Conservation (phyloP, 1,140 invertebrate genomes). For the Drosophila grimshawi region DNA sequence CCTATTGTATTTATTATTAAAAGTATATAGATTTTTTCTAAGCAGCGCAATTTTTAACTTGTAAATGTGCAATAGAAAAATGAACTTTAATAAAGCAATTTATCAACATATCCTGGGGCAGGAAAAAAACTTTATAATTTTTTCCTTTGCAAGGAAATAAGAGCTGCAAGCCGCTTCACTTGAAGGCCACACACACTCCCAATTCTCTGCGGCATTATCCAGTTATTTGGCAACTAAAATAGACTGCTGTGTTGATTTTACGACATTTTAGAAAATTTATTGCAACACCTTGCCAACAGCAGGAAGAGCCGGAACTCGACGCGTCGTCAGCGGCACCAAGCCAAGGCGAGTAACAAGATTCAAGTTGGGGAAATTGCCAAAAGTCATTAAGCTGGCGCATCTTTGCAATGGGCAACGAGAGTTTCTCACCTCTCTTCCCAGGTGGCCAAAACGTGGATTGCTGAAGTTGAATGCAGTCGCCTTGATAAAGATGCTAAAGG, state of each 20-base stretch:
- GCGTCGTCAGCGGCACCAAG: conserved; percentile 1
- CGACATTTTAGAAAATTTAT: conserved; percentile 66
- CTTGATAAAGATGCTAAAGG: conserved; percentile 18
- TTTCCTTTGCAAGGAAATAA: background rate
- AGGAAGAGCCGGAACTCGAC: conserved; percentile 38
- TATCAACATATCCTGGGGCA: background rate
- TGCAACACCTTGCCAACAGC: conserved; percentile 39
- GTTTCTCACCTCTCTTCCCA: conserved; percentile 40
- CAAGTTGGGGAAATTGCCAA: conserved; percentile 73
- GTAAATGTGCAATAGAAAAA: too few species aligned
- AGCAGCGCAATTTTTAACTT: too few species aligned
- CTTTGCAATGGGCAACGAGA: conserved; percentile 57
- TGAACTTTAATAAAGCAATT: background rate
- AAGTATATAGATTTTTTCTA: too few species aligned
- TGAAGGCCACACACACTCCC: background rate
- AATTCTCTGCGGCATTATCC: conserved; percentile 11
- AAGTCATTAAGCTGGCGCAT: conserved; percentile 75
- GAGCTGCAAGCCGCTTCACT: background rate
- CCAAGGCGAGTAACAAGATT: conserved; percentile 33
- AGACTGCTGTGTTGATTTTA: conserved; percentile 51
- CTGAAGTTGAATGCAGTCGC: conserved; percentile 8
- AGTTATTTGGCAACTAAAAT: conserved; percentile 42
- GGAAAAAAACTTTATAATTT: background rate
- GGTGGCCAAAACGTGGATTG: conserved; percentile 29
- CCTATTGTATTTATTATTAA: too few species aligned